These are phyloP conservation scores for Mya arenaria DNA, from an alignment of 1,140 invertebrate species.

Conservation along the genomic window DNA sequence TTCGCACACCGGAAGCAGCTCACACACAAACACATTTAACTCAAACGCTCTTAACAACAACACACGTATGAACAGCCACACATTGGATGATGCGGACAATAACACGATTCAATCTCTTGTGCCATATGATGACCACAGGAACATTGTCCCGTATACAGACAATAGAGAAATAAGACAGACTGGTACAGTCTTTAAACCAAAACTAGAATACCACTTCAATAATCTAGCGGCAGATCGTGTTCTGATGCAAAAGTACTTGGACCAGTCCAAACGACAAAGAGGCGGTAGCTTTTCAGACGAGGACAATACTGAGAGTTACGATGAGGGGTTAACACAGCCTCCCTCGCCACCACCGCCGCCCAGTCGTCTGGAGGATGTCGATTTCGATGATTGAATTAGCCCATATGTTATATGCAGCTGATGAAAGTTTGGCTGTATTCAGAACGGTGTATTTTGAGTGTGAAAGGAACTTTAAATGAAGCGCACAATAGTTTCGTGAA, in stretches of 20 bases:
- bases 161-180: conserved; percentile 1
- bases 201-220: conserved; percentile 52
- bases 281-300: conserved; percentile 45
- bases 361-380: conserved; percentile 1
- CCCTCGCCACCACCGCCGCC: conserved; percentile 35
- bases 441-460: too few relatives aligned
- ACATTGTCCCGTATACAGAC: not conserved
- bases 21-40: not conserved
- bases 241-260: conserved; percentile 41
- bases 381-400: conserved; percentile 32
- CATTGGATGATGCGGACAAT: not conserved
- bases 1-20: conserved; percentile 51
- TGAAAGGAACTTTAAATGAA: too few relatives aligned
- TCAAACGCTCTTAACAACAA: not conserved
- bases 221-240: conserved; percentile 27
- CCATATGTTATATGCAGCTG: too few relatives aligned
- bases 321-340: conserved; percentile 27
- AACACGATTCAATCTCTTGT: not conserved
- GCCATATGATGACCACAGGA: too few relatives aligned
- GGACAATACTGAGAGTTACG: conserved; percentile 53
- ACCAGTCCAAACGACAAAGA: conserved; percentile 1
- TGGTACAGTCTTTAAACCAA: conserved; percentile 16
- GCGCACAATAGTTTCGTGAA: too few relatives aligned
- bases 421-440: too few relatives aligned
- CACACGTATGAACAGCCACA: not conserved